Conservation (phyloP, 2,888 invertebrate genomes). For the Acronicta alni region DNA sequence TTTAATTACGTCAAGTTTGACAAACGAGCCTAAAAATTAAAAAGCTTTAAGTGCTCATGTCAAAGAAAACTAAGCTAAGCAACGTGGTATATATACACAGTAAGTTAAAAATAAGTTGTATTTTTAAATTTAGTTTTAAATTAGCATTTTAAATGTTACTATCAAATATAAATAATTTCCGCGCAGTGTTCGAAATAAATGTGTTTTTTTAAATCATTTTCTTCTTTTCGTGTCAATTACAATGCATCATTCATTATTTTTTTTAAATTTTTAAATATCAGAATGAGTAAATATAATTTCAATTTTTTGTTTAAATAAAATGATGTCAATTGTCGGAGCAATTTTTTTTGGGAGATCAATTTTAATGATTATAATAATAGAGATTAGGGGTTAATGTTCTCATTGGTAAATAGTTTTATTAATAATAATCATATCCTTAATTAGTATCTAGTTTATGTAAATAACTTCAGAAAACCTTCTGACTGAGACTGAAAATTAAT, state of each 20-base stretch:
- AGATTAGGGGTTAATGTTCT: slow-evolving; percentile 16
- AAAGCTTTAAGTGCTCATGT: slow-evolving; percentile 85
- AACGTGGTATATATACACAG: slow-evolving; percentile 16
- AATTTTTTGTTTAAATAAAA: slow-evolving; percentile 2
- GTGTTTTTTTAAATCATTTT: background rate
- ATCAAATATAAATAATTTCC: slow-evolving; percentile 14
- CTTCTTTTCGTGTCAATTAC: too few relatives aligned
- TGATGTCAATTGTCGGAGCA: slow-evolving; percentile 42
- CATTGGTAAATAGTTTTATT: slow-evolving; percentile 30
- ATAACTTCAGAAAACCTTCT: slow-evolving; percentile 53
- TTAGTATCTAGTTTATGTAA: slow-evolving; percentile 39
- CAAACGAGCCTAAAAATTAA: slow-evolving; percentile 74
- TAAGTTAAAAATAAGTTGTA: slow-evolving; percentile 28
- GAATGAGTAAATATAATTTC: too few relatives aligned
- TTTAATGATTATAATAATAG: slow-evolving; percentile 27
- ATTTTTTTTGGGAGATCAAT: slow-evolving; percentile 32
- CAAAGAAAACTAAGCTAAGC: slow-evolving; percentile 72
- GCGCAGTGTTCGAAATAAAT: slow-evolving; percentile 10
- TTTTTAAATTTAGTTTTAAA: slow-evolving; percentile 15
- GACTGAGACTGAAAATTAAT: slow-evolving; percentile 57
- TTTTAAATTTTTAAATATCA: too few relatives aligned
- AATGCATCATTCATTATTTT: too few relatives aligned
- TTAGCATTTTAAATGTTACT: slow-evolving; percentile 13
- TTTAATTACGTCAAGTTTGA: slow-evolving; percentile 54
- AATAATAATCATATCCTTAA: slow-evolving; percentile 5